Evolutionary conservation across 2,888 invertebrate genomes (phyloP), one percentile per base, ranked within the genome.

Genomic region (Scrobipalpa costella): DNA sequence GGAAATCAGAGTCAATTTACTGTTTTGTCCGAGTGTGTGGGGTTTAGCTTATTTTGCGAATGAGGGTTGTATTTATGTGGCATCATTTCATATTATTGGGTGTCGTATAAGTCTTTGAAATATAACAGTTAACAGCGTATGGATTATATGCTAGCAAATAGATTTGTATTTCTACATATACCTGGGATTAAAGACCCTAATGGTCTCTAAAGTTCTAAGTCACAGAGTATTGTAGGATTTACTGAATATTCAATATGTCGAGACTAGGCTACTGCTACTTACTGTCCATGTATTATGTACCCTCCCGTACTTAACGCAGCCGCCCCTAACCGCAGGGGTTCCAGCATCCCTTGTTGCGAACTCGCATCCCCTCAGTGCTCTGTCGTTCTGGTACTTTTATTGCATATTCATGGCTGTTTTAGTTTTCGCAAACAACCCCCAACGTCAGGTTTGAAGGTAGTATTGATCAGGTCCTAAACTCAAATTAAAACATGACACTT

Each of bases 331-430:
- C 82, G 71, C 85, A 81, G 80, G 83, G 82, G 79, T 58, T 68
- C 50, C 89, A 89, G 88, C 88, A 88, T 89, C 86, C 86, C 84
- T 75, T 77, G 69, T 85, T 84, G 88, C 89, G 73, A 89, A 88
- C 78, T 81, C 67, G 69, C 78, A 82, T 79, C 82, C 74, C 77
- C 75, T 77, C 57, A 67, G 64, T 66, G 76, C 69, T 80, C 83
- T 90, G 86, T 67, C 65, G 64, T 65, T 89, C 88, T 90, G 76
- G 90, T 91, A 87, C 80, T 80, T 90, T 88, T 90, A 90, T 91
- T 90, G 90, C 90, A 90, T 87, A 90, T 86, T 89, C 80, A 83
- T 86, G 78, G 78, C 71, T 64, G 73, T 78, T 80, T 80, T 77
- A 72, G 71, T 78, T 85, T 89, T 89, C 71, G 88, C 89, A 86